Conservation (phyloP, 2,797 vertebrate species). For the Coluber constrictor region DNA sequence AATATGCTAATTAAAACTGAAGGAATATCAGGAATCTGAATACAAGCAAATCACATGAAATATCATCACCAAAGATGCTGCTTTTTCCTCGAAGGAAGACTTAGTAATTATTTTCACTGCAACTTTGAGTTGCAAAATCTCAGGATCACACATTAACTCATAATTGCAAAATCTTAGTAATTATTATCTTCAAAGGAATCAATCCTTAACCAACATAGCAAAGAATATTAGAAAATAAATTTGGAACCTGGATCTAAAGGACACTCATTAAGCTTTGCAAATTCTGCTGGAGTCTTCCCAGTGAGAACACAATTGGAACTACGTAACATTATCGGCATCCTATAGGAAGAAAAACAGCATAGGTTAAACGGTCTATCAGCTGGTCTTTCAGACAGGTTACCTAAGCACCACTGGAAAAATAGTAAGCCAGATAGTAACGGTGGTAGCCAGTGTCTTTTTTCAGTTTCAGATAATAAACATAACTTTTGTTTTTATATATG, state of each 20-base stretch:
- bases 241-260: conserved; percentile 91
- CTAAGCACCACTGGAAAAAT: background rate
- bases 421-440: background rate
- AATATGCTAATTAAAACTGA: background rate
- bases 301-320: conserved; percentile 97
- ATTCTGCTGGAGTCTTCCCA: conserved; percentile 93
- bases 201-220: background rate
- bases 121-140: background rate
- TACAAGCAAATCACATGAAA: background rate
- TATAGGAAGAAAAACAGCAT: conserved; percentile 59
- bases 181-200: background rate
- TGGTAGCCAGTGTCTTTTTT: background rate
- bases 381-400: background rate
- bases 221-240: background rate
- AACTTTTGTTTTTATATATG: background rate
- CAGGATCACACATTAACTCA: background rate
- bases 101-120: background rate
- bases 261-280: conserved; percentile 94
- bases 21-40: background rate
- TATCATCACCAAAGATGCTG: no score
- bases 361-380: background rate
- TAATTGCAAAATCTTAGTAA: background rate
- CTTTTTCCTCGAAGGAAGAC: background rate
- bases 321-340: conserved; percentile 98
- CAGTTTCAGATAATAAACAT: background rate